Evolutionary conservation across 2,797 vertebrate genomes (phyloP).

Genomic region (Bufotes viridis): DNA sequence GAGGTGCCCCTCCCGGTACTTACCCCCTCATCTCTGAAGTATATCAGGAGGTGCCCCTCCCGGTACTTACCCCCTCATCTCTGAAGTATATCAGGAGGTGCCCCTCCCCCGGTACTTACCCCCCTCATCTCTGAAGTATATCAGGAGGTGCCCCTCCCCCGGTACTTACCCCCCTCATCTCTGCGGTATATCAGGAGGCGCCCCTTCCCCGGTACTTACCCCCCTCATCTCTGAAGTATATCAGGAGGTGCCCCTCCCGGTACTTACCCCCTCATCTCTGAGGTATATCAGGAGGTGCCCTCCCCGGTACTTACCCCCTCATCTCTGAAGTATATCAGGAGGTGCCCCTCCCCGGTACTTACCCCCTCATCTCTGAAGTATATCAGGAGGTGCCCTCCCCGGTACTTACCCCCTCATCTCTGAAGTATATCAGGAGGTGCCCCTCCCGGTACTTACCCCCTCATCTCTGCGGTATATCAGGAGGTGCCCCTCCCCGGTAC

Average conservation of each 20-base stretch:
- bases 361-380: not conserved
- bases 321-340: not conserved
- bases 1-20: not conserved
- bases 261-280: not conserved
- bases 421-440: not conserved
- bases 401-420: conserved; percentile 7
- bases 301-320: not conserved
- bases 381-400: not conserved
- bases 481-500: not conserved
- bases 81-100: not conserved
- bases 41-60: not conserved
- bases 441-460: not conserved
- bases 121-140: not conserved
- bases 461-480: conserved; percentile 29
- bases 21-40: not conserved
- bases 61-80: not conserved
- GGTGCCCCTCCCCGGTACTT: not conserved
- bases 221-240: not conserved
- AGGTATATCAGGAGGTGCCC: not conserved
- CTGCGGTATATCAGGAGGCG: not conserved
- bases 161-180: not conserved
- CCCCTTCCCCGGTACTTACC: too few relatives aligned
- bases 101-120: not conserved
- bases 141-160: not conserved
- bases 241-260: not conserved